Evolutionary conservation across 2,113 vertebrate genomes (phyloP).

Genomic region (Corythornis vintsioides): DNA sequence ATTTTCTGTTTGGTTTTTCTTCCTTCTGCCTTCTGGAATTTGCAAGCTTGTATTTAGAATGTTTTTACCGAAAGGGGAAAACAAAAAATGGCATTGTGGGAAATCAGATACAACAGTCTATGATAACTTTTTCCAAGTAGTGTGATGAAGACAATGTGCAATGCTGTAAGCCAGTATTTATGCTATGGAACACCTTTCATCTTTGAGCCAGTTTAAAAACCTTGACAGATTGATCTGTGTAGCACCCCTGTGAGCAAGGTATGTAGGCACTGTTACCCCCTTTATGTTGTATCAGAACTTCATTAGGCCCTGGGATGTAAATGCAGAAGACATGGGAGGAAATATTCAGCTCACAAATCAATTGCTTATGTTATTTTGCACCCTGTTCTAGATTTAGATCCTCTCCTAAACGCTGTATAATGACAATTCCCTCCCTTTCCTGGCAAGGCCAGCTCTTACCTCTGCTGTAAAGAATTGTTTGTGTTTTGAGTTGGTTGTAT

Average conservation of each 20-base stretch:
- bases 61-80: background rate
- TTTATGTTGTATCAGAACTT: conserved; percentile 6
- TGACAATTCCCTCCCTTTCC: background rate
- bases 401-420: background rate
- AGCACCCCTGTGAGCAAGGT: background rate
- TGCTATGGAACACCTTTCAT: background rate
- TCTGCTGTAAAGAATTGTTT: background rate
- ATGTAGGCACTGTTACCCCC: background rate
- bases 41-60: background rate
- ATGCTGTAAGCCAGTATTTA: background rate
- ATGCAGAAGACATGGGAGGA: background rate
- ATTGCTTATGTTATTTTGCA: background rate
- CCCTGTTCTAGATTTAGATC: background rate
- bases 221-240: background rate
- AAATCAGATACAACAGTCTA: background rate
- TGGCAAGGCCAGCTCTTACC: background rate
- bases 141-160: background rate
- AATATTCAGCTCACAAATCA: background rate
- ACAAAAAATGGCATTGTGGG: background rate
- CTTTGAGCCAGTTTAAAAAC: background rate
- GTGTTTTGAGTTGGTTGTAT: background rate
- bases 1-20: background rate
- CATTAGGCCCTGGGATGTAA: background rate
- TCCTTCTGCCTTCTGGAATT: background rate
- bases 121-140: conserved; percentile 2